Base-by-base conservation (phyloP, 1,140 invertebrate genomes). In the Littorina saxatilis region DNA sequence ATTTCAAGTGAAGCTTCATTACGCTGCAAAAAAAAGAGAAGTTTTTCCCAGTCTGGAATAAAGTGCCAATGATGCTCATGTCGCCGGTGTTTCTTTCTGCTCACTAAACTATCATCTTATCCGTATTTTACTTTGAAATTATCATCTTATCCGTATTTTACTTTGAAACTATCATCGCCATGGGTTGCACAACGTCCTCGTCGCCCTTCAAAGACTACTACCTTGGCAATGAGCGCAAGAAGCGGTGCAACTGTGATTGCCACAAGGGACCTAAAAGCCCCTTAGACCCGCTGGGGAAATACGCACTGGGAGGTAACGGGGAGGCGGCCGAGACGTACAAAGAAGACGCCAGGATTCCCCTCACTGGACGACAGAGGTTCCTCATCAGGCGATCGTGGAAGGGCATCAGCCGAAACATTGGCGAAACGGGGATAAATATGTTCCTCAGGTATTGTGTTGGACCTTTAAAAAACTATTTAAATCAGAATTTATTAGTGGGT, bases 321-420 rank as follows among this genome's bases (percentile, higher is more conserved):
- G 43, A n/a, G 50, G 52, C 37, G 29, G n/a, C 5, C 27, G 27
- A 15, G 32, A 61, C 17, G n/a, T 72, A 7, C 35, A 55, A 39
- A 29, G 63, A 70, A n/a, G 79, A 83, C 29, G 72, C 78, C 5
- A 23, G 82, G 29, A 93, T 97, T 81, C 96, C 96, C 0, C 93
- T 98, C 32, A 97, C 95, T 0, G 96, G 96, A 5, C 95, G 95
- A 88, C 96, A 98, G 93, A 97, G 96, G 91, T 97, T 96, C 91
- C 95, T 94, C 81, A 96, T 98, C 93, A 94, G 96, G 52, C 96
- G 96, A 2, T 97, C 96, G 20, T 98, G 97, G 97, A 97, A 97
- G 90, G 96, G 95, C 5, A 97, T 97, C 83, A 95, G 95, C 66
- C 94, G 96, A 84, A 96, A 96, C 1, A 96, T 97, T 94, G 96